Evolutionary conservation across 2,797 vertebrate genomes (phyloP), one percentile per base, ranked within the genome.

Genomic region (Astyanax mexicanus): DNA sequence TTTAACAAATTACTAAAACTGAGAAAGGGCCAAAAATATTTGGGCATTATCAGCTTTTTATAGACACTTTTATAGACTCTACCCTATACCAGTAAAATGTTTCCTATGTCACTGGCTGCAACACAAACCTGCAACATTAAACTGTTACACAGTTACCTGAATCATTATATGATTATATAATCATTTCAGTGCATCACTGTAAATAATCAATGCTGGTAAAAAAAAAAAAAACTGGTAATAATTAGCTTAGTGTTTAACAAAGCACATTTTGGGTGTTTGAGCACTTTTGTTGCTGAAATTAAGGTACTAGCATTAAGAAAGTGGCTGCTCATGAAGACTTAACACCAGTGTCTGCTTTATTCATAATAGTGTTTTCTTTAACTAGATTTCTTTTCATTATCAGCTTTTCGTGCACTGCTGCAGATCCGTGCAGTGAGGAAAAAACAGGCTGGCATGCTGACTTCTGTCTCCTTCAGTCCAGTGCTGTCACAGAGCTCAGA

Each of bases 401-500:
- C 84, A 95, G 98, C 98, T 11, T 99, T 99, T 91, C 95, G 98
- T 42, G 98, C 98, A 64, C 91, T 99, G 84, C 93, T 99, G 86
- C 98, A 99, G 93, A 99, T 99, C 88, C 94, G 98, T 80, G 98
- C 98, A 0, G 97, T 99, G 88, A 94, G 96, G 87, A 98, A 98
- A 92, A 99, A 98, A 88, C 94, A 97, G 0, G 96, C 97, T 7
- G 94, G 68, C 68, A 57, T 96, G 67, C 92, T 98, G 64, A 97
- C 97, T 0, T 97, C 97, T 0, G 95, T 98, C 74, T 98, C 98
- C 0, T 99, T 99, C 93, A 99, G 96, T 90, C 97, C 98, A 0
- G 96, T 99, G 69, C 87, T 98, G 88, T 97, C 97, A 32, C 98
- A 98, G 90, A 98, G 93, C 0, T 93, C 98, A 90, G 98, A 99